phyloP scores from a whole-genome alignment of 2,888 invertebrate genomes.

The Phengaris arion region DNA sequence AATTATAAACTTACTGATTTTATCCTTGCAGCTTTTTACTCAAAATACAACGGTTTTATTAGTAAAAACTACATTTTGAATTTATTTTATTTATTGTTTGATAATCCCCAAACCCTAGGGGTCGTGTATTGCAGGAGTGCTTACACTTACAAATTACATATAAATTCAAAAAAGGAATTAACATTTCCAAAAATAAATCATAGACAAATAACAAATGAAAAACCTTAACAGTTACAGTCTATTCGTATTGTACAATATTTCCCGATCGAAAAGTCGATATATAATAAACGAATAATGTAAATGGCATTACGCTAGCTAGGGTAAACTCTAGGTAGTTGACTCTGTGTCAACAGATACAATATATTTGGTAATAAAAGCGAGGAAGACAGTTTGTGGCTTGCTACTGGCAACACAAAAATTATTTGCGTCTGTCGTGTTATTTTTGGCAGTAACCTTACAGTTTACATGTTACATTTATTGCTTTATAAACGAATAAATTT shows the following conservation, averaged over 20 bases:
- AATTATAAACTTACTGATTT: constrained; percentile 54
- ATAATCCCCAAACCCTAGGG: constrained; percentile 62
- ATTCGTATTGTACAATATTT: constrained; percentile 70
- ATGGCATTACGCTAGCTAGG: constrained; percentile 68
- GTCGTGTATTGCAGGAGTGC: constrained; percentile 65
- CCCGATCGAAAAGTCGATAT: constrained; percentile 70
- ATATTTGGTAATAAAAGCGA: constrained; percentile 3
- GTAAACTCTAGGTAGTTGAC: constrained; percentile 39
- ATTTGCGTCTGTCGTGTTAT: not conserved
- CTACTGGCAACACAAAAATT: not conserved
- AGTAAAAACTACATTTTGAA: constrained; percentile 41
- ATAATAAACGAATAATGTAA: constrained; percentile 47
- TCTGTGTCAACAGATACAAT: not conserved
- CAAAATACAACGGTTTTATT: constrained; percentile 31
- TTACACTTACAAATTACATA: constrained; percentile 69
- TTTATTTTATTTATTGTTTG: constrained; percentile 72
- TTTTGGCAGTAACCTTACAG: constrained; percentile 12
- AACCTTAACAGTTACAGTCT: constrained; percentile 64
- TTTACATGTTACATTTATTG: not conserved
- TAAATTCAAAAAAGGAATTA: constrained; percentile 72
- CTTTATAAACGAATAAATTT: not conserved
- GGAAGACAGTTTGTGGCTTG: constrained; percentile 16
- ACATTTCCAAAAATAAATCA: constrained; percentile 64
- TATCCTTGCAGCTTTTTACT: constrained; percentile 55
- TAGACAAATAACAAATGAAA: constrained; percentile 43